These are phyloP conservation scores for Brachyhypopomus gauderio DNA, from an alignment of 2,113 vertebrate species.

Conservation along the genomic window DNA sequence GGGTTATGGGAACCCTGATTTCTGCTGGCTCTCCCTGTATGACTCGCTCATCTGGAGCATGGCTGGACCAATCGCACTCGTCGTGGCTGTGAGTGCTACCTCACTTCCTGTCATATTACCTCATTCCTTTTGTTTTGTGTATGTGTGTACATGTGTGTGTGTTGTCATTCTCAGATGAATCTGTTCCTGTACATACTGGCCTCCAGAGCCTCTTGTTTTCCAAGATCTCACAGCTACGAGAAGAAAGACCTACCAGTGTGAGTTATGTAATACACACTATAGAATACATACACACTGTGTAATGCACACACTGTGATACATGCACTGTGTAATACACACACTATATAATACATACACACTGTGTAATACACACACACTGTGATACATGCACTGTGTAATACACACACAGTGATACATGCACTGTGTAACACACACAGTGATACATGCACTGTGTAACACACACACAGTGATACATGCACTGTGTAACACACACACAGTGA, in stretches of 20 bases:
- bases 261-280: conserved; percentile 65
- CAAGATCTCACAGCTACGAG: conserved; percentile 80
- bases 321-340: neutral
- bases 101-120: neutral
- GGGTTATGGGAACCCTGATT: conserved; percentile 93
- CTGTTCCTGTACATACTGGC: conserved; percentile 87
- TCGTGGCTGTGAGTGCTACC: conserved; percentile 79
- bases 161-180: conserved; percentile 78
- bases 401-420: neutral
- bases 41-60: conserved; percentile 95
- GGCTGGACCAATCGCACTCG: conserved; percentile 83
- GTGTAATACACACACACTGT: neutral
- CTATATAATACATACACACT: conserved; percentile 5
- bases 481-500: neutral
- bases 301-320: too few species aligned
- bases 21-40: conserved; percentile 93
- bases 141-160: neutral
- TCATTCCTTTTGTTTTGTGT: neutral
- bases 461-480: conserved; percentile 1
- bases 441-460: too few species aligned
- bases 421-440: neutral
- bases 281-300: neutral
- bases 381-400: too few species aligned
- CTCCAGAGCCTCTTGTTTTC: conserved; percentile 79
- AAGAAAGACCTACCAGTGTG: conserved; percentile 85